Base-by-base conservation (phyloP, 2,797 vertebrate genomes). In the Coreius guichenoti region DNA sequence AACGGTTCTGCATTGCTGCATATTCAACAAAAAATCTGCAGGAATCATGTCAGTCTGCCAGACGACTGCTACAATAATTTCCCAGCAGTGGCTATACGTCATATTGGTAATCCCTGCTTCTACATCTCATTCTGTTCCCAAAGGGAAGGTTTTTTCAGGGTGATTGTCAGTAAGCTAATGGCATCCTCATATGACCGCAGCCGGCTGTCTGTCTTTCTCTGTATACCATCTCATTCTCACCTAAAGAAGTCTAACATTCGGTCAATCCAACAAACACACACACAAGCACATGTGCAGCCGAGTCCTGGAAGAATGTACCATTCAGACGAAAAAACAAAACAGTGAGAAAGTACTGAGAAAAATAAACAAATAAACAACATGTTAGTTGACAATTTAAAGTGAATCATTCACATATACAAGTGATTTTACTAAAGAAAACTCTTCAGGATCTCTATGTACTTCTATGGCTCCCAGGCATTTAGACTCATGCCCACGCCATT, bases 111-210 rank as follows among this genome's bases (percentile, higher is more conserved):
- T 78, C 73, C 63, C 74, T 39, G 74, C 12, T 29, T 33, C 49
- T 81, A 65, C 17, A 70, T 56, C 45, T 58, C 6, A 26, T 70
- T 79, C 36, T 70, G 65, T 79, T 70, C 51, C 26, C 75, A 79
- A 58, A 47, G 74, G 74, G n/a, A 54, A 4, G 8, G 1, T 56
- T 79, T 79, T 58, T 70, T 69, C 82, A 58, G 17, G 4, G 21
- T 68, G 82, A 77, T 21, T 58, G 83, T 84, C 65, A 36, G 26
- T 69, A 56, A 36, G 36, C 13, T 61, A 67, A 75, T 75, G 72
- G 72, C 58, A 51, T 82, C 19, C 75, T 78, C 36, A 56, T 29
- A 79, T 70, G 82, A 51, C 61, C 11, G 16, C 29, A 56, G 45
- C 8, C 11, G 29, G 13, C 56, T 3, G 29, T 65, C 56, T 5